A percentile compares a stretch with the other conserved stretches of the same genome.
Evolutionary conservation across 2,113 vertebrate species (phyloP).

Genomic region (Aleadryas rufinucha): DNA sequence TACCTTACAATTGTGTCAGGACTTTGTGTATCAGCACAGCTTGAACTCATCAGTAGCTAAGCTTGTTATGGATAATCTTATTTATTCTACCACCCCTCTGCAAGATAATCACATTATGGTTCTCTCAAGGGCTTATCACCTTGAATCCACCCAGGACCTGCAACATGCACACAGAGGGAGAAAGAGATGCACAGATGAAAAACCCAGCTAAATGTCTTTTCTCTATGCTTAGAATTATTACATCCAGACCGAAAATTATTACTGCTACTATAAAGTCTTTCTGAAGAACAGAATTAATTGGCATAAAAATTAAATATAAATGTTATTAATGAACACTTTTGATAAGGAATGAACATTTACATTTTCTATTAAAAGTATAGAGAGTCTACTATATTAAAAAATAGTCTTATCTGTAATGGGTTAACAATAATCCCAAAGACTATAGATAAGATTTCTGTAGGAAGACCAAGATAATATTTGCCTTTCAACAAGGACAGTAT

Average conservation of each 20-base stretch:
- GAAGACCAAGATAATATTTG: neutral
- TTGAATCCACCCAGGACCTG: conserved; percentile 35
- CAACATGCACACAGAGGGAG: neutral
- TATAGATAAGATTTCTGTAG: neutral
- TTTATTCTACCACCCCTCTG: conserved; percentile 49
- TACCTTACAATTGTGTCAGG: conserved; percentile 29
- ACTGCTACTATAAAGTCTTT: neutral
- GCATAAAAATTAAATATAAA: neutral
- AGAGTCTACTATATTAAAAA: neutral
- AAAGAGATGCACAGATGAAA: neutral
- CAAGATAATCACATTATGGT: conserved; percentile 52
- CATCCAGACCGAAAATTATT: neutral
- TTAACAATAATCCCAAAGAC: neutral
- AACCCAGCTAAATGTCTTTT: neutral
- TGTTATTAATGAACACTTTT: neutral
- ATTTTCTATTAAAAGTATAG: neutral
- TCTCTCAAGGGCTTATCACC: conserved; percentile 65
- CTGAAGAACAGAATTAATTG: neutral
- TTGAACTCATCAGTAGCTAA: conserved; percentile 57
- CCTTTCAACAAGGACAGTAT: neutral
- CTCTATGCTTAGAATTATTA: neutral
- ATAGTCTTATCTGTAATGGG: neutral
- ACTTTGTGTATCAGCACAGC: conserved; percentile 42
- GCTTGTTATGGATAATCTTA: conserved; percentile 65
- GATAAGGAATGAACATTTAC: neutral